A percentile compares a stretch with the other conserved stretches of the same genome.
phyloP scores from a whole-genome alignment of 2,888 invertebrate species.

The Bugulina stolonifera region DNA sequence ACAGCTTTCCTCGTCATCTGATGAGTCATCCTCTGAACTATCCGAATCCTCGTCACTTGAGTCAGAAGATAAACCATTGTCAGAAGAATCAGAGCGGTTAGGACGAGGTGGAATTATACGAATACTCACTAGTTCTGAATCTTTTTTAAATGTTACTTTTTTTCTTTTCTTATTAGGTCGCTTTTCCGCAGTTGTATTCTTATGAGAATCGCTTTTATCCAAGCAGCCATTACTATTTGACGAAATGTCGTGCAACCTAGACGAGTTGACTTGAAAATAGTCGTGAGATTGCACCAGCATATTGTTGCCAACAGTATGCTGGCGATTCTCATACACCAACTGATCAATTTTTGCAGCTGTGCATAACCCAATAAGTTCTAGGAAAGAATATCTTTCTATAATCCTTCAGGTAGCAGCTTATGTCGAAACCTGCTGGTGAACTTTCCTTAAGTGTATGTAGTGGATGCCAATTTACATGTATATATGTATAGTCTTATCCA shows the following conservation, averaged over 20 bases:
- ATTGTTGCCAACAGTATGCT: conserved; percentile 21
- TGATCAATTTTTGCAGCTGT: conserved; percentile 4
- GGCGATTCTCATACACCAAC: conserved; percentile 17
- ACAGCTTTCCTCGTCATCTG: background rate
- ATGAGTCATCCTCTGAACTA: background rate
- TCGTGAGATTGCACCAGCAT: background rate
- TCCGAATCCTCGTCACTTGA: conserved; percentile 13
- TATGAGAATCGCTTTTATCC: no score
- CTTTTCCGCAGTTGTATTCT: no score
- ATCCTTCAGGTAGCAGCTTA: background rate
- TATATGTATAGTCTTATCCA: background rate
- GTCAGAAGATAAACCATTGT: background rate
- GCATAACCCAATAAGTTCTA: no score
- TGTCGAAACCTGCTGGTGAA: background rate
- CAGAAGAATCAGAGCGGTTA: conserved; percentile 10
- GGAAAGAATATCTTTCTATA: background rate
- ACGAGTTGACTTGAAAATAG: no score
- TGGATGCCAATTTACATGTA: background rate
- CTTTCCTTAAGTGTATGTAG: background rate
- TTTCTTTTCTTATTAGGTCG: background rate
- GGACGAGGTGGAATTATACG: conserved; percentile 1
- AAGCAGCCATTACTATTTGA: background rate
- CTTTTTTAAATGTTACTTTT: conserved; percentile 10
- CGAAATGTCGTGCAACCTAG: no score
- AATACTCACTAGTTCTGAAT: conserved; percentile 13